Evolutionary conservation across 2,113 vertebrate genomes (phyloP).

Genomic region (human (Homo sapiens)): DNA sequence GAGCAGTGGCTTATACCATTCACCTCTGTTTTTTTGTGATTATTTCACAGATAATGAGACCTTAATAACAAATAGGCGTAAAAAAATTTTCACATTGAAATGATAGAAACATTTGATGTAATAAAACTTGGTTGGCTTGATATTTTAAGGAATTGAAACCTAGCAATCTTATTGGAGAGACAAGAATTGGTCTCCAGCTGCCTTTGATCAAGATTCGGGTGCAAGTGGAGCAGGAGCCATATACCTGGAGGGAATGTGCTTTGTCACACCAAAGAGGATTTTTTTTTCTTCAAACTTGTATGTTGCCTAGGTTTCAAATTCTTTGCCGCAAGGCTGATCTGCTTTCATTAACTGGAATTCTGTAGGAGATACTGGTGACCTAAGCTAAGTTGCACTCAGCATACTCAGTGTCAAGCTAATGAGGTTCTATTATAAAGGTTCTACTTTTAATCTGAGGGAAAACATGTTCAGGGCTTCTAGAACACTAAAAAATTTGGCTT

Average conservation of each 20-base stretch:
- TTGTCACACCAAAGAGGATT: conserved; percentile 32
- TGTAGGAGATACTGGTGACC: neutral
- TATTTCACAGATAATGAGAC: conserved; percentile 39
- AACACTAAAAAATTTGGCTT: conserved; percentile 49
- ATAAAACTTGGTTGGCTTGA: conserved; percentile 47
- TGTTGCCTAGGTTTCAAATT: neutral
- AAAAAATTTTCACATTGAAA: conserved; percentile 62
- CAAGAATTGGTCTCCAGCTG: neutral
- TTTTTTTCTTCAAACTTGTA: neutral
- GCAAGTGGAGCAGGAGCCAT: neutral
- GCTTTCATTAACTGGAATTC: neutral
- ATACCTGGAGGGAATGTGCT: neutral
- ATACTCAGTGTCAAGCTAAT: neutral
- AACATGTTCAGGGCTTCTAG: neutral
- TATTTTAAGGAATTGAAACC: conserved; percentile 7
- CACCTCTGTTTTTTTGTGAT: neutral
- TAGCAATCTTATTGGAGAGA: neutral
- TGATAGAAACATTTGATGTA: conserved; percentile 48
- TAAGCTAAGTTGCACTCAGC: neutral
- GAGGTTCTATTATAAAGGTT: neutral
- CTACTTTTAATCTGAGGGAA: neutral
- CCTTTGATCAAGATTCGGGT: neutral
- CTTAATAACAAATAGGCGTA: conserved; percentile 45
- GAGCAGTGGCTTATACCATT: neutral
- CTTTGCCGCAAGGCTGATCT: neutral